These are phyloP conservation scores for Plotosus lineatus DNA, from an alignment of 2,113 vertebrate genomes.

Conservation along the genomic window DNA sequence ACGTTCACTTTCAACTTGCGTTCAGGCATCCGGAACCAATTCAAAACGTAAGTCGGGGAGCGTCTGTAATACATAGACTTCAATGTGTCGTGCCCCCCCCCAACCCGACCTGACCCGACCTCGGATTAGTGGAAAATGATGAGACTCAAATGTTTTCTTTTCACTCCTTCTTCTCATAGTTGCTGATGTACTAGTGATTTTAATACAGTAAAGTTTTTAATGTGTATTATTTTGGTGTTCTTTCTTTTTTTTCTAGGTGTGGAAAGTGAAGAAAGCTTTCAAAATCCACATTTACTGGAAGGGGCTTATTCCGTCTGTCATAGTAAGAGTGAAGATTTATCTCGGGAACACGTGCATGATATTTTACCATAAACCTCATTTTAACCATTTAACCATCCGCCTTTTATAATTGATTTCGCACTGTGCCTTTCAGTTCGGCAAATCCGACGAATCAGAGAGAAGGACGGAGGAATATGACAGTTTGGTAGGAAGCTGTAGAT, in stretches of 20 bases:
- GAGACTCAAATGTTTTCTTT: no score
- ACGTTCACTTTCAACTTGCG: no score
- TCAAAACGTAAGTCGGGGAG: no score
- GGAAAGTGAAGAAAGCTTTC: slow-evolving; percentile 98
- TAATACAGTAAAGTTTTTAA: not conserved
- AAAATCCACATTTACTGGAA: slow-evolving; percentile 89
- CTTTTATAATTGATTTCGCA: not conserved
- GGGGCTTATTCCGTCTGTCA: slow-evolving; percentile 77
- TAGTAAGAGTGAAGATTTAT: slow-evolving; percentile 68
- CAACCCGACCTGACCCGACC: no score
- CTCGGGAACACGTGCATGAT: not conserved
- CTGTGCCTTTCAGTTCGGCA: slow-evolving; percentile 80
- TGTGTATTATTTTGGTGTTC: not conserved
- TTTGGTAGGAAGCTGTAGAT: slow-evolving; percentile 73
- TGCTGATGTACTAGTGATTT: no score
- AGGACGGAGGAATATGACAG: slow-evolving; percentile 92
- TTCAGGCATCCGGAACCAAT: no score
- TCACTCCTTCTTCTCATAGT: no score
- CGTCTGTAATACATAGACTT: no score
- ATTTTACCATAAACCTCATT: not conserved
- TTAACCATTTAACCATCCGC: not conserved
- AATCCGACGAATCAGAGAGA: slow-evolving; percentile 86
- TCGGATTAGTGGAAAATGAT: no score
- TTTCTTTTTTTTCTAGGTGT: slow-evolving; percentile 70
- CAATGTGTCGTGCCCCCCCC: no score